These are phyloP conservation scores for Chloromyia formosa DNA, from an alignment of 2,888 invertebrate genomes.

Conservation along the genomic window DNA sequence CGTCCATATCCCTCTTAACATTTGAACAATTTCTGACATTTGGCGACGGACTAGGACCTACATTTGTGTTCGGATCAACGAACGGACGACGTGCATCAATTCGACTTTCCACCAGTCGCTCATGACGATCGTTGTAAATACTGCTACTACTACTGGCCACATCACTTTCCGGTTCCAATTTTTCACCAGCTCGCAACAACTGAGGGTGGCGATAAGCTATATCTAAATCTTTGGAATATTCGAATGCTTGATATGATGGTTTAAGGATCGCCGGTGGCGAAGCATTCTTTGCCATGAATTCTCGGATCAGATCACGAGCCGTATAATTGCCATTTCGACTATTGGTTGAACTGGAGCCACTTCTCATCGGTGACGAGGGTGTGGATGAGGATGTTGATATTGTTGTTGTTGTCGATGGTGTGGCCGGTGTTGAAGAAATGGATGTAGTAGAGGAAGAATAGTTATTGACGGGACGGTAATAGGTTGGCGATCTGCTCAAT, in stretches of 20 bases:
- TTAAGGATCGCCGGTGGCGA: slow-evolving; percentile 51
- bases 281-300: slow-evolving; percentile 50
- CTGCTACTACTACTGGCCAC: slow-evolving; percentile 14
- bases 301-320: slow-evolving; percentile 51
- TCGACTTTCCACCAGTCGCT: not conserved
- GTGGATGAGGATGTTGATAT: slow-evolving; percentile 29
- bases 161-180: slow-evolving; percentile 49
- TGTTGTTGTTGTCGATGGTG: slow-evolving; percentile 24
- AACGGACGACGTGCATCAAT: not conserved
- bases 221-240: slow-evolving; percentile 51
- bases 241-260: slow-evolving; percentile 47
- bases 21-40: not conserved
- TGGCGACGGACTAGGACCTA: not conserved
- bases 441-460: slow-evolving; percentile 27
- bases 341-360: not conserved
- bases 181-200: slow-evolving; percentile 61
- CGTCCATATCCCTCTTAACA: not conserved
- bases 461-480: slow-evolving; percentile 10
- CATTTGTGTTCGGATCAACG: not conserved
- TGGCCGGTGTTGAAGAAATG: slow-evolving; percentile 15
- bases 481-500: slow-evolving; percentile 13
- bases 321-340: slow-evolving; percentile 16
- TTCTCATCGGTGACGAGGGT: slow-evolving; percentile 32
- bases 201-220: slow-evolving; percentile 62
- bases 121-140: not conserved